Conservation (phyloP, 2,113 vertebrate genomes). For the Cavia aperea region DNA sequence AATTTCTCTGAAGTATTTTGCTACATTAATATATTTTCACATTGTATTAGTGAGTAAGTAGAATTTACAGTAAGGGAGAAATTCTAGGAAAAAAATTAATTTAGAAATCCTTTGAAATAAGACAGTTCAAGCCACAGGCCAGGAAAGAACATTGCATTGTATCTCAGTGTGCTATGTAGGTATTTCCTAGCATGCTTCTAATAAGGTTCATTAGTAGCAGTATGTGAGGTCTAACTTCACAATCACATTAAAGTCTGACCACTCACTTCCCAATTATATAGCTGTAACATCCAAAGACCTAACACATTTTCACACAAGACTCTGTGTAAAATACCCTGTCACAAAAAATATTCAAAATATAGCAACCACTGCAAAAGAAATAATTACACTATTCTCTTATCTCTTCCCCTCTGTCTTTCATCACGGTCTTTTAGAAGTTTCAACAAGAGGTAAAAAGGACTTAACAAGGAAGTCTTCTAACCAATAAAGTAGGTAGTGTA, state of each 20-base stretch:
- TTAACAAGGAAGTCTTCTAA: not conserved
- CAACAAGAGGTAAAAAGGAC: conserved; percentile 25
- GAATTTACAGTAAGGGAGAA: not conserved
- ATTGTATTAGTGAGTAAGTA: not conserved
- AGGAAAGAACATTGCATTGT: not conserved
- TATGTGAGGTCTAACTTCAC: not conserved
- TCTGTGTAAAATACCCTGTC: not conserved
- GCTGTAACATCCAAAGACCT: not conserved
- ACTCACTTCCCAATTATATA: not conserved
- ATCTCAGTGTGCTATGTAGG: not conserved
- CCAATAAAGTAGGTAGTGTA: conserved; percentile 39
- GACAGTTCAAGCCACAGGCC: not conserved
- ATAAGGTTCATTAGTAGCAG: not conserved
- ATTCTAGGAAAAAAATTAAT: not conserved
- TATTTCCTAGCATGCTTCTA: not conserved
- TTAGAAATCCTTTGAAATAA: conserved; percentile 29
- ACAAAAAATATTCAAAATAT: not conserved
- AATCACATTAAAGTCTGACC: not conserved
- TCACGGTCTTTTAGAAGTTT: not conserved
- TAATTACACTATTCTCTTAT: not conserved
- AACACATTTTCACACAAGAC: not conserved
- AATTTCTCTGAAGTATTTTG: conserved; percentile 15
- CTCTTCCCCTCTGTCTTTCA: not conserved
- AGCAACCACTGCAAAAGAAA: not conserved
- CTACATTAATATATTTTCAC: not conserved